Base-by-base conservation (phyloP, 1,140 invertebrate genomes). In the Cheumatopsyche charites region DNA sequence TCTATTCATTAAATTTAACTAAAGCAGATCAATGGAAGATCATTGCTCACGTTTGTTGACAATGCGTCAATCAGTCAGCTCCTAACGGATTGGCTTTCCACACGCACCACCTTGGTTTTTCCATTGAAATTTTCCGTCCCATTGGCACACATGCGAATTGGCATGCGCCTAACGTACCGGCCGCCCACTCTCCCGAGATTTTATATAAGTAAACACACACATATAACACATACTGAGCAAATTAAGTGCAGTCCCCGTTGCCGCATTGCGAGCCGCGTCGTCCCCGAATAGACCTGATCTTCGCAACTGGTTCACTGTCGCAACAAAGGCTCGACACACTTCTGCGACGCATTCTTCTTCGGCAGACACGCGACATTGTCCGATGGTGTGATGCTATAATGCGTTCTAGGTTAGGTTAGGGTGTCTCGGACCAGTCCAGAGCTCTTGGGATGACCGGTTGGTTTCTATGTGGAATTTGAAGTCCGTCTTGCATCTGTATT, bases 271-370 rank as follows among this genome's bases (percentile, higher is more conserved):
- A 13, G n/a, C n/a, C 21, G 19, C 17, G 21, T 15, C 63, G 63
- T 66, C 42, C 63, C 63, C 63, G 43, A 66, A 66, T 66, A 66
- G 63, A 66, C 63, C 43, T 66, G 63, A 47, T 66, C 63, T 66
- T 66, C 63, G 63, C 63, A 66, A 66, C 63, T 66, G 63, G 63
- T 66, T 66, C 63, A 66, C 41, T 66, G 63, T 66, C 63, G 63
- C 42, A 43, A 26, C 63, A 47, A 42, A 66, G 55, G 55, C 42
- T 26, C 42, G 29, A 41, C 36, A 45, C 62, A 29, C 49, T 52
- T 52, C 9, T 15, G n/a, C n/a, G 45, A n/a, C n/a, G n/a, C n/a
- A n/a, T n/a, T n/a, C n/a, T n/a, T 36, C 9, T 3, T 36, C 29
- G 29, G 29, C 29, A 36, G 29, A 36, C 29, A 36, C 29, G 29